phyloP scores from a whole-genome alignment of 1,140 invertebrate genomes.

The Drosophila equinoxialis region DNA sequence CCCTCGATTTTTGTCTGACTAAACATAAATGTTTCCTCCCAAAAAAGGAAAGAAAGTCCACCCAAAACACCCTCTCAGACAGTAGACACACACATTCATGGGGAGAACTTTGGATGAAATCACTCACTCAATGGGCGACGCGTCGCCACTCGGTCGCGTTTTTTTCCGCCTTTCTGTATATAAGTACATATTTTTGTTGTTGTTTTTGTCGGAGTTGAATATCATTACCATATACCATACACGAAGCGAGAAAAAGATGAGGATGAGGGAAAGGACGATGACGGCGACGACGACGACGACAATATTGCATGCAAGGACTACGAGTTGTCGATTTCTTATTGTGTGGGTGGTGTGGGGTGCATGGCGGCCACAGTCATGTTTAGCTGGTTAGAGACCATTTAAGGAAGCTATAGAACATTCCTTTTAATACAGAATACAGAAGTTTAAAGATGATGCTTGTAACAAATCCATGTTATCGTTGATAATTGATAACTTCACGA shows the following conservation, averaged over 20 bases:
- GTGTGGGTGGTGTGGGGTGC: constrained; percentile 4
- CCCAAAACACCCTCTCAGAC: constrained; percentile 19
- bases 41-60: constrained; percentile 28
- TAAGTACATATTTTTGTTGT: constrained; percentile 33
- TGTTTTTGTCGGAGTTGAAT: constrained; percentile 55
- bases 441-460: too few relatives aligned
- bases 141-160: constrained; percentile 70
- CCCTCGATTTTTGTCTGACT: constrained; percentile 45
- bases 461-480: neutral
- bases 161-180: constrained; percentile 25
- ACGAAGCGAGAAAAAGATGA: constrained; percentile 24
- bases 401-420: too few relatives aligned
- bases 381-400: neutral
- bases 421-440: too few relatives aligned
- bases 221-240: constrained; percentile 72
- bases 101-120: constrained; percentile 51
- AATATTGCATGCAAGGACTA: constrained; percentile 61
- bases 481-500: too few relatives aligned
- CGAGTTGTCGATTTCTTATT: constrained; percentile 50
- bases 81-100: constrained; percentile 9
- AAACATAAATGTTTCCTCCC: constrained; percentile 45
- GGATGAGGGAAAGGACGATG: constrained; percentile 1
- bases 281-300: constrained; percentile 36
- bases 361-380: neutral
- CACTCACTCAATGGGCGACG: constrained; percentile 61